phyloP scores from a whole-genome alignment of 2,797 vertebrate genomes.

The Gobio occitaniae region DNA sequence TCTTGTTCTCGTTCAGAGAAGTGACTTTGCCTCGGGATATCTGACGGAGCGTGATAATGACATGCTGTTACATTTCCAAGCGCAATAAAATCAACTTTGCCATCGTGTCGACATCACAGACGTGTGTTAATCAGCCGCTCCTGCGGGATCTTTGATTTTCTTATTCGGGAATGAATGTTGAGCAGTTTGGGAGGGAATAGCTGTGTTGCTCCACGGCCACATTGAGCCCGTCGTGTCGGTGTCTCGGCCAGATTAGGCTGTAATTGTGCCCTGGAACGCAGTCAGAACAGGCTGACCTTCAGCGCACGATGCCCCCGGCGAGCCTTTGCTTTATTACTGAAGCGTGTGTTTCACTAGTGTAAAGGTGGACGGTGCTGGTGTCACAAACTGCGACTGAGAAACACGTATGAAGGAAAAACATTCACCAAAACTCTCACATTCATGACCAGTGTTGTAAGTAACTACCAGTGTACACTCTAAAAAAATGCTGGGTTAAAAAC shows the following conservation, averaged over 20 bases:
- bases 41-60: constrained; percentile 41
- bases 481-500: no score
- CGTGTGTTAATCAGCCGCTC: constrained; percentile 21
- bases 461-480: no score
- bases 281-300: constrained; percentile 49
- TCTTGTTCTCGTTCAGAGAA: constrained; percentile 10
- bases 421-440: neutral
- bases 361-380: neutral
- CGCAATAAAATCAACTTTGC: constrained; percentile 36
- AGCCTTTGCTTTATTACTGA: neutral
- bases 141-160: constrained; percentile 14
- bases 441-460: neutral
- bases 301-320: neutral
- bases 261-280: constrained; percentile 38
- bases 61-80: constrained; percentile 51
- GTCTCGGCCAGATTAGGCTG: constrained; percentile 41
- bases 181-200: neutral
- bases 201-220: neutral
- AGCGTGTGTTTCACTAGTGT: constrained; percentile 9
- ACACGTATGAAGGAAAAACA: neutral
- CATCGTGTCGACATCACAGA: constrained; percentile 31
- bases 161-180: constrained; percentile 12
- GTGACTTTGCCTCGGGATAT: constrained; percentile 51
- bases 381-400: neutral
- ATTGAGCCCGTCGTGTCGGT: neutral